A percentile compares a stretch with the other conserved stretches of the same genome.
Evolutionary conservation across 2,797 vertebrate genomes (phyloP).

Genomic region (Rhinichthys osculus): DNA sequence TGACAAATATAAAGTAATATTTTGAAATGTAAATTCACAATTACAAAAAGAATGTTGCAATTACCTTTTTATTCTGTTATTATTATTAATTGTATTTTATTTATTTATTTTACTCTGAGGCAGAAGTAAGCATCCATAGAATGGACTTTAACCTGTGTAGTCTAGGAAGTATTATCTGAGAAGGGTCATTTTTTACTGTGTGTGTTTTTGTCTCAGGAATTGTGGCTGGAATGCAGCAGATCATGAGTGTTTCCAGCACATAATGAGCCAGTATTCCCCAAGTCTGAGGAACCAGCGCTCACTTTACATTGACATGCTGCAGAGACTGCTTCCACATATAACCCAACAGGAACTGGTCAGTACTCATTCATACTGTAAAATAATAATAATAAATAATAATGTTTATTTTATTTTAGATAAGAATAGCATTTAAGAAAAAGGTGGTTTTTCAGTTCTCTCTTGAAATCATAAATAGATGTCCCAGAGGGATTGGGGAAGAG

Average conservation of each 20-base stretch:
- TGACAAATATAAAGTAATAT: neutral
- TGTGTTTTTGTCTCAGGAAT: conserved; percentile 73
- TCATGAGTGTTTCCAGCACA: conserved; percentile 82
- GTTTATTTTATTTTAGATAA: neutral
- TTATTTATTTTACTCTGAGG: neutral
- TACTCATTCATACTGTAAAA: conserved; percentile 43
- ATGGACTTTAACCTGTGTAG: too few relatives aligned
- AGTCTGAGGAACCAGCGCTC: conserved; percentile 79
- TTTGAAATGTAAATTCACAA: neutral
- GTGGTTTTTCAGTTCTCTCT: neutral
- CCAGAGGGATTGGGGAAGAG: neutral
- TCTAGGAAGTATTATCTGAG: neutral
- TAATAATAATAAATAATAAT: neutral
- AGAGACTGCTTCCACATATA: conserved; percentile 84
- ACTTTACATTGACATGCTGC: conserved; percentile 87
- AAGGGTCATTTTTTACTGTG: conserved; percentile 1
- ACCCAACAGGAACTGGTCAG: conserved; percentile 88
- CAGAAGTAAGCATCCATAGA: too few relatives aligned
- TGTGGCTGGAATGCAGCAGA: conserved; percentile 85
- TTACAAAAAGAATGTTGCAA: neutral
- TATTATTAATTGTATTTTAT: neutral
- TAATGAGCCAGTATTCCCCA: conserved; percentile 81
- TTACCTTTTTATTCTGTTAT: too few relatives aligned
- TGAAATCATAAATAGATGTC: neutral
- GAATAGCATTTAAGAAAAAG: neutral